A percentile compares a stretch with the other conserved stretches of the same genome.
Conservation (phyloP, 2,888 invertebrate species). For the Theretra japonica region DNA sequence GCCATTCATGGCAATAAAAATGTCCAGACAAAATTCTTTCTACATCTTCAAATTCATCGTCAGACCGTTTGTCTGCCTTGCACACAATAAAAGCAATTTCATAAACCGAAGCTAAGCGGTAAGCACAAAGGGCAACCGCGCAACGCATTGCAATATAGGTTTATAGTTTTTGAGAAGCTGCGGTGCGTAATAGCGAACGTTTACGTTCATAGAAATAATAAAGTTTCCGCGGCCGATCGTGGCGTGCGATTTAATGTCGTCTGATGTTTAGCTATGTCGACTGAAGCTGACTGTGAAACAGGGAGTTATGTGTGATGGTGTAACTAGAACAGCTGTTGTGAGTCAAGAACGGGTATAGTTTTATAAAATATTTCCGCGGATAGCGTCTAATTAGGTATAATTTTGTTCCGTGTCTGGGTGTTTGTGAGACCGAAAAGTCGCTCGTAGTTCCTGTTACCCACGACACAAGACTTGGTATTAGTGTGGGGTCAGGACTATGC, state of each 20-base stretch:
- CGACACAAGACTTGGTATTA: too few relatives aligned
- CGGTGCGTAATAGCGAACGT: slow-evolving; percentile 15
- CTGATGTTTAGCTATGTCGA: not conserved
- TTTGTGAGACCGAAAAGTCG: too few relatives aligned
- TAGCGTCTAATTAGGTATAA: too few relatives aligned
- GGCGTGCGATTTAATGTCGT: slow-evolving; percentile 20
- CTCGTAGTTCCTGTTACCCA: too few relatives aligned
- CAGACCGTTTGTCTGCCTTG: not conserved
- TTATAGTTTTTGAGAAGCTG: slow-evolving; percentile 31
- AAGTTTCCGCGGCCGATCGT: slow-evolving; percentile 21
- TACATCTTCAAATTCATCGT: not conserved
- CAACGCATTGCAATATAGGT: slow-evolving; percentile 27
- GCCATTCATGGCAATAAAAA: too few relatives aligned
- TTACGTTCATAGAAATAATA: slow-evolving; percentile 31
- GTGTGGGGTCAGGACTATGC: too few relatives aligned
- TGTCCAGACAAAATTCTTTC: not conserved
- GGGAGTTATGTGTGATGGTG: not conserved
- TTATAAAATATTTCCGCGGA: too few relatives aligned
- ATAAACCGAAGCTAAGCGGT: not conserved
- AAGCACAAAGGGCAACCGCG: slow-evolving; percentile 14
- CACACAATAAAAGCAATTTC: not conserved
- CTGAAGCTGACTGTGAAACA: not conserved
- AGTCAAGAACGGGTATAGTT: too few relatives aligned
- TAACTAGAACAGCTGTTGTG: too few relatives aligned
- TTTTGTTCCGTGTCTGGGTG: too few relatives aligned